phyloP scores from a whole-genome alignment of 2,113 vertebrate genomes.

The Elanus axillaris region DNA sequence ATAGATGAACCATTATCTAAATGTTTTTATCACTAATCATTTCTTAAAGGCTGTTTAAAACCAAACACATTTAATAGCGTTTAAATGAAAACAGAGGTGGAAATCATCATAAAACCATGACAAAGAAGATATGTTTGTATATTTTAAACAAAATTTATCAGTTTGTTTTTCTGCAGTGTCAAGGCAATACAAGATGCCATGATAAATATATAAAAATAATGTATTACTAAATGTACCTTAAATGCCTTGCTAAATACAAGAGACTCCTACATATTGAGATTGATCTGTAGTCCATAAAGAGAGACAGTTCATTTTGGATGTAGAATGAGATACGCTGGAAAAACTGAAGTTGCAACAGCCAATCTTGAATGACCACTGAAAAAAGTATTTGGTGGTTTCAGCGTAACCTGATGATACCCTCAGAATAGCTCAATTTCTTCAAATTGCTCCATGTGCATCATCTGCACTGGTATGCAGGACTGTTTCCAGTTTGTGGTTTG shows the following conservation, averaged over 20 bases:
- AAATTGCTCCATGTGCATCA: neutral
- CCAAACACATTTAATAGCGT: neutral
- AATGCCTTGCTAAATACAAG: neutral
- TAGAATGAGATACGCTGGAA: neutral
- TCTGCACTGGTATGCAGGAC: neutral
- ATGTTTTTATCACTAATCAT: neutral
- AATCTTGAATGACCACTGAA: neutral
- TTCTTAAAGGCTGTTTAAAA: neutral
- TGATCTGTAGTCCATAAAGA: neutral
- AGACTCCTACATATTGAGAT: neutral
- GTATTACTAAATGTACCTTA: neutral
- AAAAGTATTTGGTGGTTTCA: fast-evolving
- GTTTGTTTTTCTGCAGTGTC: neutral
- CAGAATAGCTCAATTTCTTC: neutral
- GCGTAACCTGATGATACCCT: neutral
- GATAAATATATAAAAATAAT: neutral
- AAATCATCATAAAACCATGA: neutral
- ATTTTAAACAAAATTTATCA: neutral
- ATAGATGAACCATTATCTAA: neutral
- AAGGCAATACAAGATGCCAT: neutral
- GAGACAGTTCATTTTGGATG: neutral
- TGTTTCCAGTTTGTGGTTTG: neutral
- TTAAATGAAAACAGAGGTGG: neutral
- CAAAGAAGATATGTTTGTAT: neutral
- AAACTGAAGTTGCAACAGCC: neutral